Evolutionary conservation across 1,140 invertebrate genomes (phyloP).

Genomic region (Arctopsyche grandis): DNA sequence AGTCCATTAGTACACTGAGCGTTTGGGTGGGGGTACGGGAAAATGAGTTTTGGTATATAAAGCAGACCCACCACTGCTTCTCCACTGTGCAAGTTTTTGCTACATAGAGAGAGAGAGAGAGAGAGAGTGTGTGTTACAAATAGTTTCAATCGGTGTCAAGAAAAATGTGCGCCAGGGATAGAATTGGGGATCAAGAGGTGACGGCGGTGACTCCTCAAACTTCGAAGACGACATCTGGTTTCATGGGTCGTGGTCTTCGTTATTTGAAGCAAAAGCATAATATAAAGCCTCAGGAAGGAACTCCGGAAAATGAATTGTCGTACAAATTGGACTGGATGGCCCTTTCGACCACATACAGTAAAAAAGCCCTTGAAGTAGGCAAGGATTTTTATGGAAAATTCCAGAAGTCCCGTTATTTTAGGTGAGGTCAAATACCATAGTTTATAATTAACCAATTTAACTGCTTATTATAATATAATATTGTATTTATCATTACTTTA

Average conservation of each 20-base stretch:
- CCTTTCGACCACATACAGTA: slow-evolving; percentile 20
- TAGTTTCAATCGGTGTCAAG: background rate
- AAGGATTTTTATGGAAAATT: background rate
- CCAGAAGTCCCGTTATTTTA: slow-evolving; percentile 9
- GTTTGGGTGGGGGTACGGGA: background rate
- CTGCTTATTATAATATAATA: too few species aligned
- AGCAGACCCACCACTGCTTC: background rate
- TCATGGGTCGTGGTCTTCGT: slow-evolving; percentile 5
- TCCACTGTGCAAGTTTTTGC: background rate
- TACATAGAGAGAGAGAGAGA: background rate
- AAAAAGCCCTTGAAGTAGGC: background rate
- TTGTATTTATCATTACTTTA: too few species aligned
- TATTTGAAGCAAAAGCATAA: slow-evolving; percentile 49
- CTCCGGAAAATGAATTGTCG: background rate
- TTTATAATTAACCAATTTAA: too few species aligned
- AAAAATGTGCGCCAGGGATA: slow-evolving; percentile 52
- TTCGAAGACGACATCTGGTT: slow-evolving; percentile 1
- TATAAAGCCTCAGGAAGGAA: background rate
- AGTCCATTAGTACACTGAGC: background rate
- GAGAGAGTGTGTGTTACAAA: background rate
- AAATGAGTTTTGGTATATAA: slow-evolving; percentile 8
- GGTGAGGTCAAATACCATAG: slow-evolving; percentile 3
- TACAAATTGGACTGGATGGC: slow-evolving; percentile 47
- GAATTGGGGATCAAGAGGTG: slow-evolving; percentile 13
- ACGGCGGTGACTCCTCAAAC: background rate